A percentile compares a stretch with the other conserved stretches of the same genome.
phyloP scores from a whole-genome alignment of 2,888 invertebrate genomes.

The Brenthis hecate region DNA sequence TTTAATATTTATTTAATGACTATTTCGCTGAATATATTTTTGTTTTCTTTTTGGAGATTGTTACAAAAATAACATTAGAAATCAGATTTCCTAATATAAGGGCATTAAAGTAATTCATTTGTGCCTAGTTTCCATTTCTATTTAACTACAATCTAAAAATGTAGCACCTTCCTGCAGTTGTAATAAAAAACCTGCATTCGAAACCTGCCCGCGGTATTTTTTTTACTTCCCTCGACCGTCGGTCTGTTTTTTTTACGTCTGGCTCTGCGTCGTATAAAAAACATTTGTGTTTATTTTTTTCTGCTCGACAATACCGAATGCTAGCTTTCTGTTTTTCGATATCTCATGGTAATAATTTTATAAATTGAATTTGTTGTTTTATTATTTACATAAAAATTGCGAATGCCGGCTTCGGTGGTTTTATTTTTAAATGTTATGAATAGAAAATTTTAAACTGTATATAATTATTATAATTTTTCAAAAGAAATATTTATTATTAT shows the following conservation, averaged over 20 bases:
- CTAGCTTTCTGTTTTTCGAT: conserved; percentile 40
- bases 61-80: conserved; percentile 68
- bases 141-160: conserved; percentile 40
- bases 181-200: conserved; percentile 69
- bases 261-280: conserved; percentile 73
- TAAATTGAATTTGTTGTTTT: conserved; percentile 27
- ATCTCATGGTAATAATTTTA: conserved; percentile 35
- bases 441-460: too few species aligned
- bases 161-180: conserved; percentile 45
- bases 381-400: conserved; percentile 25
- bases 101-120: conserved; percentile 39
- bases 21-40: conserved; percentile 65
- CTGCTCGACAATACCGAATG: conserved; percentile 37
- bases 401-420: conserved; percentile 27
- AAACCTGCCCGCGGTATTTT: conserved; percentile 80
- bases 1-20: conserved; percentile 42
- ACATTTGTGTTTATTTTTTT: conserved; percentile 47
- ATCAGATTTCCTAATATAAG: conserved; percentile 42
- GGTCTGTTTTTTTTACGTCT: conserved; percentile 78
- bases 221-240: conserved; percentile 63
- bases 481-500: too few species aligned
- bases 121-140: conserved; percentile 34
- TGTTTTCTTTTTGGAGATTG: conserved; percentile 74
- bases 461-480: too few species aligned
- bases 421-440: conserved; percentile 9